Conservation (phyloP, 1,140 invertebrate genomes). For the Cepaea nemoralis region DNA sequence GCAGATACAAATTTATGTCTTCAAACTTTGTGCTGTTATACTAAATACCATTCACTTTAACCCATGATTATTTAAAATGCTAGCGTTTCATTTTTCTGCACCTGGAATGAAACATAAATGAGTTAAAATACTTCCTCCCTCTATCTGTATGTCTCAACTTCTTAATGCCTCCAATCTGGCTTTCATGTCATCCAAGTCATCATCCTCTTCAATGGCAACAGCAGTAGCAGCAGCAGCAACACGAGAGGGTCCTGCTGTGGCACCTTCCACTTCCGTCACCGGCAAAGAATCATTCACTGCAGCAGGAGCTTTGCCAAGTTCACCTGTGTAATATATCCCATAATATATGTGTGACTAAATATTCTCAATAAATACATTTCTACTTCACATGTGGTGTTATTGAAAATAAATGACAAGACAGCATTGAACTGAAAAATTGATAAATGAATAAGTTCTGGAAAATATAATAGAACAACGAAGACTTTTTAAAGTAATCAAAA, state of each 20-base stretch:
- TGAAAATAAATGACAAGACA: too few relatives aligned
- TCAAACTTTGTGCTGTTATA: too few relatives aligned
- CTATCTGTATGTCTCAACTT: conserved; percentile 75
- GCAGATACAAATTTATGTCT: too few relatives aligned
- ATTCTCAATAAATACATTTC: too few relatives aligned
- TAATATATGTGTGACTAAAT: too few relatives aligned
- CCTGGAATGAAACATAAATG: neutral
- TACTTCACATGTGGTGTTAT: too few relatives aligned
- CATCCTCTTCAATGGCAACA: conserved; percentile 76
- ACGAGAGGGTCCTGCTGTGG: conserved; percentile 58
- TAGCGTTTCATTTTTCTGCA: neutral
- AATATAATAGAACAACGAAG: too few relatives aligned
- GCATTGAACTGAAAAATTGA: too few relatives aligned
- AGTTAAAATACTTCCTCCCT: neutral
- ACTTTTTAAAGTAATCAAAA: too few relatives aligned
- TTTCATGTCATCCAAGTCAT: conserved; percentile 89
- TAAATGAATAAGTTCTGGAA: too few relatives aligned
- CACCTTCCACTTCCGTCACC: conserved; percentile 73
- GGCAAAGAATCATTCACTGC: conserved; percentile 71
- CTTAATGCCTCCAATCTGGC: conserved; percentile 85
- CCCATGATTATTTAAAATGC: neutral
- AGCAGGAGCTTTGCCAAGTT: conserved; percentile 85
- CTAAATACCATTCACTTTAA: too few relatives aligned
- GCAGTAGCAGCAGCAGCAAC: conserved; percentile 36
- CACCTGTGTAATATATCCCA: too few relatives aligned